Conservation (phyloP, 2,113 vertebrate genomes). For the Atlantisia rogersi region DNA sequence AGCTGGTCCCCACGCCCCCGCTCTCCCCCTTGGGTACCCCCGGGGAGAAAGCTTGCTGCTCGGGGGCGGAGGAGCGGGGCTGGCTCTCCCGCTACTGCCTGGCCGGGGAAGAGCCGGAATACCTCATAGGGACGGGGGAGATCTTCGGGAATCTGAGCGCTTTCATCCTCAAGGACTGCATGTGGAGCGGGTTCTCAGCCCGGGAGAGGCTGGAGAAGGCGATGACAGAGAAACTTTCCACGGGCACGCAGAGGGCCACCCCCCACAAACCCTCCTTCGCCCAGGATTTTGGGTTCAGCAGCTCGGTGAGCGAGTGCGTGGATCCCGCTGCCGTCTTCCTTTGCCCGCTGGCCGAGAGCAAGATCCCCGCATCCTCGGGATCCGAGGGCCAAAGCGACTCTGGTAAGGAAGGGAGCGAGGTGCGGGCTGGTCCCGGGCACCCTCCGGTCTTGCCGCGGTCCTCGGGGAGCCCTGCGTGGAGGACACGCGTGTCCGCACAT, state of each 20-base stretch:
- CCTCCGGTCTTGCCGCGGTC: background rate
- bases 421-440: background rate
- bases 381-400: slow-evolving; percentile 92
- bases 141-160: slow-evolving; percentile 88
- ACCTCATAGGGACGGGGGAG: slow-evolving; percentile 75
- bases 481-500: background rate
- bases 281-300: slow-evolving; percentile 62
- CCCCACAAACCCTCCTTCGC: slow-evolving; percentile 65
- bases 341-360: slow-evolving; percentile 82
- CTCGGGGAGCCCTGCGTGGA: background rate
- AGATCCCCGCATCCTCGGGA: slow-evolving; percentile 88
- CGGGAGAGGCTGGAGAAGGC: slow-evolving; percentile 88
- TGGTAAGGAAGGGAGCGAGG: slow-evolving; percentile 79
- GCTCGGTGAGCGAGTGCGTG: slow-evolving; percentile 80
- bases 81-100: slow-evolving; percentile 77
- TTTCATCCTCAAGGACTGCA: slow-evolving; percentile 93
- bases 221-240: slow-evolving; percentile 78
- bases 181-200: slow-evolving; percentile 94
- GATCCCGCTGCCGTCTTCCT: slow-evolving; percentile 87
- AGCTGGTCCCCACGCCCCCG: slow-evolving; percentile 91
- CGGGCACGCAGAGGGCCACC: slow-evolving; percentile 49
- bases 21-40: slow-evolving; percentile 81
- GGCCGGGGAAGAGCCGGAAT: slow-evolving; percentile 83
- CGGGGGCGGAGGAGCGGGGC: slow-evolving; percentile 71
- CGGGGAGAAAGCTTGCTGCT: slow-evolving; percentile 57